Evolutionary conservation across 2,888 invertebrate species (phyloP).

Genomic region (Drosophila limbata): DNA sequence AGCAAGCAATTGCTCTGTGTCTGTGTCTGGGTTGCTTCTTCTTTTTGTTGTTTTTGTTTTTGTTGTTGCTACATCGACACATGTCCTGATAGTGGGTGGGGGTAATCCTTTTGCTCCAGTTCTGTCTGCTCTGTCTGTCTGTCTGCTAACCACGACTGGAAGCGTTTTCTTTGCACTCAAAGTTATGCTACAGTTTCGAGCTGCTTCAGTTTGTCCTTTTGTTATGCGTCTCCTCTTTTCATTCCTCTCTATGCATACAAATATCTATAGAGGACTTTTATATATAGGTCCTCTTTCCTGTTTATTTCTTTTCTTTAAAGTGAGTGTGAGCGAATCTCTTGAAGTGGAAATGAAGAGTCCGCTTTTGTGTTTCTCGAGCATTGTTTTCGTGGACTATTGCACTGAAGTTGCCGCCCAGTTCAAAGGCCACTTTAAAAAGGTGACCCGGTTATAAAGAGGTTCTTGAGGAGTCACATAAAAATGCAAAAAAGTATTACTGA

Average conservation of each 20-base stretch:
- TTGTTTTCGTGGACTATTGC: constrained; percentile 48
- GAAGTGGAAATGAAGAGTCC: constrained; percentile 55
- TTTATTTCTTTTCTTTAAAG: constrained; percentile 4
- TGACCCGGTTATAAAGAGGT: constrained; percentile 37
- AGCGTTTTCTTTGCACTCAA: constrained; percentile 72
- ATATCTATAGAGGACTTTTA: constrained; percentile 9
- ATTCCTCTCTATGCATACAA: neutral
- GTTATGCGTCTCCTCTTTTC: constrained; percentile 18
- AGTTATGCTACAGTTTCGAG: constrained; percentile 67
- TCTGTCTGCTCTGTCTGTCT: constrained; percentile 34
- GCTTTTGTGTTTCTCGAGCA: constrained; percentile 47
- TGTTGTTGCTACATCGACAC: constrained; percentile 56
- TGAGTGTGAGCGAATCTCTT: constrained; percentile 44
- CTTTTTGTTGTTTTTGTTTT: constrained; percentile 14
- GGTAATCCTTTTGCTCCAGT: constrained; percentile 63
- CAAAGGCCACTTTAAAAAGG: constrained; percentile 4
- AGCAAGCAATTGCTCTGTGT: constrained; percentile 18
- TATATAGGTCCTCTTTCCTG: constrained; percentile 13
- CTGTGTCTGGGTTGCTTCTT: constrained; percentile 37
- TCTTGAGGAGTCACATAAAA: neutral
- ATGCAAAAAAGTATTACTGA: neutral
- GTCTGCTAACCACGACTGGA: constrained; percentile 67
- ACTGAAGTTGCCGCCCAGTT: constrained; percentile 15
- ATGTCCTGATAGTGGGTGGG: constrained; percentile 37
- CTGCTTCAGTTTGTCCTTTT: constrained; percentile 51